These are phyloP conservation scores for Poicephalus gulielmi DNA, from an alignment of 2,113 vertebrate species.

Conservation along the genomic window DNA sequence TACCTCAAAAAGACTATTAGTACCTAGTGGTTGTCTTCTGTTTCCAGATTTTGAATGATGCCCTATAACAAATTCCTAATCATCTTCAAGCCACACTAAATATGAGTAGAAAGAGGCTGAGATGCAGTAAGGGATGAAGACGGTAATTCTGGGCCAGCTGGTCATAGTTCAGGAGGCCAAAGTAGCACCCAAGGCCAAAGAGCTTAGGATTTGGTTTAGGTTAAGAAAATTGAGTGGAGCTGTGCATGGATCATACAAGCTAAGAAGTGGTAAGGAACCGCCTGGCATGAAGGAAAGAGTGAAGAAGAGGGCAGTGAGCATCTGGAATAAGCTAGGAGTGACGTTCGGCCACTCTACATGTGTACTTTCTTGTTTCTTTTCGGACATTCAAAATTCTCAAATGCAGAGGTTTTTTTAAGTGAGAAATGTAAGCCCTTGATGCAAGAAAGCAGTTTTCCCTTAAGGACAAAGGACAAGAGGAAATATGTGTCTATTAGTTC, in stretches of 20 bases:
- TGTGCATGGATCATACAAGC: not conserved
- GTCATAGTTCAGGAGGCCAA: not conserved
- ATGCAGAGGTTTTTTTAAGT: not conserved
- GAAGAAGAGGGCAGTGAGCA: not conserved
- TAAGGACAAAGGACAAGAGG: not conserved
- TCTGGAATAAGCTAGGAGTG: not conserved
- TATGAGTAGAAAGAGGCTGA: not conserved
- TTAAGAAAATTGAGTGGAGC: not conserved
- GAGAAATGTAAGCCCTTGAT: not conserved
- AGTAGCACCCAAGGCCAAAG: not conserved
- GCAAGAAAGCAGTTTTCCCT: not conserved
- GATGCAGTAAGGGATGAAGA: not conserved
- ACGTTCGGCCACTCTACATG: not conserved
- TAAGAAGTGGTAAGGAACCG: not conserved
- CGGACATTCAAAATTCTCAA: not conserved
- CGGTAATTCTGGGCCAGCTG: not conserved
- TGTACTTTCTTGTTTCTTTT: not conserved
- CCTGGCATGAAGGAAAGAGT: not conserved
- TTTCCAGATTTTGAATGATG: not conserved
- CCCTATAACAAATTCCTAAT: not conserved
- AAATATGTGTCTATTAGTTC: not conserved
- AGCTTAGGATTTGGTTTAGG: not conserved
- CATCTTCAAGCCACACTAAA: not conserved
- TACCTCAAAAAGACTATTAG: not conserved
- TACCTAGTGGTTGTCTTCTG: not conserved